Conservation (phyloP, 2,888 invertebrate species). For the Drosophila conformis region DNA sequence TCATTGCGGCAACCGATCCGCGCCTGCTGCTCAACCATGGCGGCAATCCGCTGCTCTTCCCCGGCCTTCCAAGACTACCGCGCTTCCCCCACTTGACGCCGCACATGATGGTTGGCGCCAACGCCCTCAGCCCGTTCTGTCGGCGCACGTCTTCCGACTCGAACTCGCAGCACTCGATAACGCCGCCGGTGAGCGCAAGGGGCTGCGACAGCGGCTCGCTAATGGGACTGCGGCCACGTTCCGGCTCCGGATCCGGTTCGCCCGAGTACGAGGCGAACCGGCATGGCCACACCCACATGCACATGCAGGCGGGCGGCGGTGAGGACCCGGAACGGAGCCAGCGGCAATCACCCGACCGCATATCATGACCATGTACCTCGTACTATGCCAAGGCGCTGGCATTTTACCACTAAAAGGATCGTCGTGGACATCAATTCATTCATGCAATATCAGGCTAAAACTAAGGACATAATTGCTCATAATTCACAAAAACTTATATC, state of each 20-base stretch:
- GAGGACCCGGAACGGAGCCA: slow-evolving; percentile 62
- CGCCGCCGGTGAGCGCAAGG: slow-evolving; percentile 81
- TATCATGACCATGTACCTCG: slow-evolving; percentile 84
- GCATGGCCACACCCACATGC: slow-evolving; percentile 18
- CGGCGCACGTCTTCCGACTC: slow-evolving; percentile 86
- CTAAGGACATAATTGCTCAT: slow-evolving; percentile 64
- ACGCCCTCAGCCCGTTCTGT: slow-evolving; percentile 83
- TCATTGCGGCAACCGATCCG: slow-evolving; percentile 75
- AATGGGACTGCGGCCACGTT: slow-evolving; percentile 46
- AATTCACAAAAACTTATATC: slow-evolving; percentile 23
- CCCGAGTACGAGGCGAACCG: slow-evolving; percentile 54
- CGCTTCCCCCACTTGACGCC: slow-evolving; percentile 86
- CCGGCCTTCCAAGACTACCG: slow-evolving; percentile 87
- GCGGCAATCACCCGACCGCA: slow-evolving; percentile 81
- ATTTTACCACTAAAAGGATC: slow-evolving; percentile 72
- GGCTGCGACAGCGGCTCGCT: slow-evolving; percentile 49
- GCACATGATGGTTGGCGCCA: slow-evolving; percentile 83
- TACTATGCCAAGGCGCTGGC: slow-evolving; percentile 82
- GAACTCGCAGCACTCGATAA: slow-evolving; percentile 86
- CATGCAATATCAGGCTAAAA: slow-evolving; percentile 52
- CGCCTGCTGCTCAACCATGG: slow-evolving; percentile 84
- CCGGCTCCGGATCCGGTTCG: slow-evolving; percentile 57
- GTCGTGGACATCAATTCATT: slow-evolving; percentile 33
- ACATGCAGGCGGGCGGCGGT: slow-evolving; percentile 31
- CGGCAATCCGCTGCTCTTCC: slow-evolving; percentile 87